Evolutionary conservation across 2,888 invertebrate genomes (phyloP).

Genomic region (Cephus runcator): DNA sequence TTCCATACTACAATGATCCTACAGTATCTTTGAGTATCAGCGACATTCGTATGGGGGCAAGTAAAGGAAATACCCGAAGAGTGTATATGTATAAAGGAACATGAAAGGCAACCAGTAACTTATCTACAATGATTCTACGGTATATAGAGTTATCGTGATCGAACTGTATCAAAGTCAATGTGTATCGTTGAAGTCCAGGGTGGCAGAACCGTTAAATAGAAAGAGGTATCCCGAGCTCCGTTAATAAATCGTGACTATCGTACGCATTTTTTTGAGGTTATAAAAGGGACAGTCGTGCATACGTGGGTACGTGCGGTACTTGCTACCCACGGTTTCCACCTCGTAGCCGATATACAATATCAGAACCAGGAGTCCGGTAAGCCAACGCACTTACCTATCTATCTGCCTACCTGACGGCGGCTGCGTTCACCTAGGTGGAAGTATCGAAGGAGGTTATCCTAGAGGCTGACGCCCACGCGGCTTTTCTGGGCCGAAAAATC

Average conservation of each 20-base stretch:
- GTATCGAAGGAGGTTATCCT: background rate
- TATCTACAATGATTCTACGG: no score
- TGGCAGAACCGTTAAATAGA: background rate
- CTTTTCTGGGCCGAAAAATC: slow-evolving; percentile 60
- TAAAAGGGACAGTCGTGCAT: background rate
- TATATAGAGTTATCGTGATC: background rate
- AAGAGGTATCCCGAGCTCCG: background rate
- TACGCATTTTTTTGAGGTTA: background rate
- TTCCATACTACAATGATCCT: background rate
- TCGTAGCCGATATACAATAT: background rate
- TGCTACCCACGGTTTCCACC: background rate
- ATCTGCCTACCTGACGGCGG: background rate
- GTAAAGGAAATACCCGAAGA: background rate
- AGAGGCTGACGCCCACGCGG: slow-evolving; percentile 50
- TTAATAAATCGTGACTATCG: background rate
- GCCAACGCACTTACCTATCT: background rate
- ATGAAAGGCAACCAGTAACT: background rate
- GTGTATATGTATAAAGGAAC: background rate
- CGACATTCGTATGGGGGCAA: background rate
- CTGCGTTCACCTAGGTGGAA: background rate
- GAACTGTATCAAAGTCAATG: background rate
- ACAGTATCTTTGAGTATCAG: background rate
- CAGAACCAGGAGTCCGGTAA: background rate
- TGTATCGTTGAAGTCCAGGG: background rate
- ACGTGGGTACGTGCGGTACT: background rate